phyloP scores from a whole-genome alignment of 2,888 invertebrate species.

The Osedax frankpressi region DNA sequence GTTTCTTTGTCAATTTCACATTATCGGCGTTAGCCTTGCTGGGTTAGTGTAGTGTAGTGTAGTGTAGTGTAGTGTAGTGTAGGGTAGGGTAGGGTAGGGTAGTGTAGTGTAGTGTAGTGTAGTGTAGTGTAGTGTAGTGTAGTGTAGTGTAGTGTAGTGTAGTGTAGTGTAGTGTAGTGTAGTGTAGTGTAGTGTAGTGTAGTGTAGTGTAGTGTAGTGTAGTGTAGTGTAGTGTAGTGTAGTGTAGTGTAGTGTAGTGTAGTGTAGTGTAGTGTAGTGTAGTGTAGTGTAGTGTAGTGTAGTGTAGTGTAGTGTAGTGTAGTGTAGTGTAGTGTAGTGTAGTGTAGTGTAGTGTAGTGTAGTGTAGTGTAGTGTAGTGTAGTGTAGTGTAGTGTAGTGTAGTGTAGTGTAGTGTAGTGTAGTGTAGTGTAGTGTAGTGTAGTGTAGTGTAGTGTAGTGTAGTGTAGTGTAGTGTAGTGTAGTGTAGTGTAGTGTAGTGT shows the following conservation, averaged over 20 bases:
- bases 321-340: conserved; percentile 20
- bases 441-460: conserved; percentile 26
- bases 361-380: conserved; percentile 25
- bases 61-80: neutral
- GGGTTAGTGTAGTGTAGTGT: too few species aligned
- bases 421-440: conserved; percentile 12
- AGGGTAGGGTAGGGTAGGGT: neutral
- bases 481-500: conserved; percentile 25
- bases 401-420: conserved; percentile 17
- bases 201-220: neutral
- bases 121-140: conserved; percentile 4
- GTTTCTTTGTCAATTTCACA: too few species aligned
- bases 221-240: neutral
- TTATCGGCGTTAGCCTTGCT: too few species aligned
- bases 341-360: conserved; percentile 24
- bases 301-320: neutral
- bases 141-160: conserved; percentile 4
- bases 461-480: conserved; percentile 25
- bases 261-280: neutral
- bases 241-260: neutral
- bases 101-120: neutral
- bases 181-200: neutral
- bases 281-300: neutral
- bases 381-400: conserved; percentile 19
- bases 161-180: conserved; percentile 4